Conservation (phyloP, 1,140 invertebrate genomes). For the Ostrea denselamellosa region DNA sequence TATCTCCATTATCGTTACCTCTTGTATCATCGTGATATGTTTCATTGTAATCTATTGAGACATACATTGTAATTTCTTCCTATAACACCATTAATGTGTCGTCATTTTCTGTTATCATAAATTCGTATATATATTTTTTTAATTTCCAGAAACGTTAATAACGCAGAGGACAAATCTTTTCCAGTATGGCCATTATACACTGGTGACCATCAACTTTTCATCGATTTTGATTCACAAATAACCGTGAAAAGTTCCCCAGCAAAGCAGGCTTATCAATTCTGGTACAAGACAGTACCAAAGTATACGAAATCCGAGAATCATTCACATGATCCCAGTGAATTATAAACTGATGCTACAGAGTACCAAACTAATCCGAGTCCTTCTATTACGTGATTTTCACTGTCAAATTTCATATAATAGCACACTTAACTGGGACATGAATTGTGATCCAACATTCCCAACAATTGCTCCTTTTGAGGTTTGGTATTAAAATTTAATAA, state of each 20-base stretch:
- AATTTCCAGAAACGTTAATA: not conserved
- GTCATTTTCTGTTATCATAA: not conserved
- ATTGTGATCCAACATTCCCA: not conserved
- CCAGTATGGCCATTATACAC: not conserved
- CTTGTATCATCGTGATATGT: constrained; percentile 42
- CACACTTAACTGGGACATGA: not conserved
- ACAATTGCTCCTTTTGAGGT: too few species aligned
- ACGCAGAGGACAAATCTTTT: not conserved
- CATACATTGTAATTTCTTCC: not conserved
- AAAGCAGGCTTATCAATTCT: not conserved
- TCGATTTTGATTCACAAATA: constrained; percentile 6
- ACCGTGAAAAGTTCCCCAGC: not conserved
- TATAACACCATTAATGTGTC: not conserved
- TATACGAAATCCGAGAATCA: constrained; percentile 22
- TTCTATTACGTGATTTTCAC: too few species aligned
- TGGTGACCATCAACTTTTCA: constrained; percentile 8
- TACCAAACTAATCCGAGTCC: too few species aligned
- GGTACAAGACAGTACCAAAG: constrained; percentile 13
- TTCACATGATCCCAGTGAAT: constrained; percentile 24
- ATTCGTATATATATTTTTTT: not conserved
- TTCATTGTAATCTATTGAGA: constrained; percentile 43
- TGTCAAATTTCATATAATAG: not conserved
- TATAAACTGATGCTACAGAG: not conserved
- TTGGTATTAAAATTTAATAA: not conserved
- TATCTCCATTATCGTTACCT: not conserved